Percentiles rank a stretch among this genome's conserved stretches.
These are phyloP conservation scores for Lithophane socia DNA, from an alignment of 2,888 invertebrate species.

Conservation along the genomic window DNA sequence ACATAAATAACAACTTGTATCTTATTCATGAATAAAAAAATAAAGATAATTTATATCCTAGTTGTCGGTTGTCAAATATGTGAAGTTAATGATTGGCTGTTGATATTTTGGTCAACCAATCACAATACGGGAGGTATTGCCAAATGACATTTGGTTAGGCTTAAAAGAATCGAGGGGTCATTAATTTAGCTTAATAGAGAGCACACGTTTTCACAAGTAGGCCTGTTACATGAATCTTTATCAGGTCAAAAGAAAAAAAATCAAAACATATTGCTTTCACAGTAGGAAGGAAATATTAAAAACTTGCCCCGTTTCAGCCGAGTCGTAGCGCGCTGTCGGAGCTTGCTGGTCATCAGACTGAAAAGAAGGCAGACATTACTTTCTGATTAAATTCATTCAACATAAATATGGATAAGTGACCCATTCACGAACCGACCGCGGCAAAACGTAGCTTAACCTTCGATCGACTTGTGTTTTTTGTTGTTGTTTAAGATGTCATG, in stretches of 20 bases:
- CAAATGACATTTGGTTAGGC: neutral
- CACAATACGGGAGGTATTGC: neutral
- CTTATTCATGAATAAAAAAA: constrained; percentile 1
- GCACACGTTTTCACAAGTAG: neutral
- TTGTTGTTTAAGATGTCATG: too few species aligned
- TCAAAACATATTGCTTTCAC: neutral
- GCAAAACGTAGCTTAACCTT: neutral
- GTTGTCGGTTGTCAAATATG: neutral
- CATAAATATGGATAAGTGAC: neutral
- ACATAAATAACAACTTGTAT: neutral
- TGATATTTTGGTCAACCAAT: neutral
- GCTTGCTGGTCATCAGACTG: neutral
- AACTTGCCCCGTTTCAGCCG: neutral
- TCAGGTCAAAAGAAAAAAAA: neutral
- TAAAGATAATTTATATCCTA: neutral
- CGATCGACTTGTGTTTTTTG: neutral
- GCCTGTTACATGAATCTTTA: neutral
- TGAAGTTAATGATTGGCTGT: neutral
- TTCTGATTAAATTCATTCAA: too few species aligned
- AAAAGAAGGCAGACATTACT: neutral
- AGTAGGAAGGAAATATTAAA: neutral
- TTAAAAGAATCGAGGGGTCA: too few species aligned
- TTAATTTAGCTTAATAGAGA: neutral
- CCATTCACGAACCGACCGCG: neutral
- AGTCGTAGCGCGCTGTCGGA: neutral